Conservation (phyloP, 2,888 invertebrate species). For the Pyrocoelia pectoralis region DNA sequence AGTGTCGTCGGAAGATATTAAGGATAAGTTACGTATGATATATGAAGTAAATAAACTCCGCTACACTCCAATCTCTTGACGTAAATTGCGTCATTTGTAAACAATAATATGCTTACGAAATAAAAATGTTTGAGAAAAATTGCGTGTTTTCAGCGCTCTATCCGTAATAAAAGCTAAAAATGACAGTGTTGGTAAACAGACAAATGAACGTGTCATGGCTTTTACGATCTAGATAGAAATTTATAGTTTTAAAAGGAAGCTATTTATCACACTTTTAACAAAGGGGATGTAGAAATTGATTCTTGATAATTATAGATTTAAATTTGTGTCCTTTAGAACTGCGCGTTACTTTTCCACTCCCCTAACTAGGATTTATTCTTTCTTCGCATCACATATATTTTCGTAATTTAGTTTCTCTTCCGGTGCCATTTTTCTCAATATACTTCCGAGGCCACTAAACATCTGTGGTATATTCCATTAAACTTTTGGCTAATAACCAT, state of each 20-base stretch:
- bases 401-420: conserved; percentile 59
- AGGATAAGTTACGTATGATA: conserved; percentile 23
- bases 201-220: conserved; percentile 15
- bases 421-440: conserved; percentile 60
- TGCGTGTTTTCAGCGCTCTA: conserved; percentile 1
- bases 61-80: conserved; percentile 19
- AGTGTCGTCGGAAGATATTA: conserved; percentile 22
- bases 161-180: conserved; percentile 4
- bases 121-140: conserved; percentile 8
- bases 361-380: conserved; percentile 58
- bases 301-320: conserved; percentile 47
- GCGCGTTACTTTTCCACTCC: conserved; percentile 45
- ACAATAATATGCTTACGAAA: conserved; percentile 22
- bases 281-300: not conserved
- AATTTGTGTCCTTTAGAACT: conserved; percentile 52
- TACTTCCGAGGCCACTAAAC: conserved; percentile 55
- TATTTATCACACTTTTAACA: conserved; percentile 9
- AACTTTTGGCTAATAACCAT: conserved; percentile 56
- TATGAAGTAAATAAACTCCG: conserved; percentile 22
- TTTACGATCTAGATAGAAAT: conserved; percentile 7
- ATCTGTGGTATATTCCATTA: conserved; percentile 59
- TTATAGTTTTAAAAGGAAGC: conserved; percentile 8
- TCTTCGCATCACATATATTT: conserved; percentile 58
- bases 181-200: conserved; percentile 15
- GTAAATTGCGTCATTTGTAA: conserved; percentile 26